Evolutionary conservation across 1,140 invertebrate species (phyloP).

Genomic region (Rhynchophorus ferrugineus): DNA sequence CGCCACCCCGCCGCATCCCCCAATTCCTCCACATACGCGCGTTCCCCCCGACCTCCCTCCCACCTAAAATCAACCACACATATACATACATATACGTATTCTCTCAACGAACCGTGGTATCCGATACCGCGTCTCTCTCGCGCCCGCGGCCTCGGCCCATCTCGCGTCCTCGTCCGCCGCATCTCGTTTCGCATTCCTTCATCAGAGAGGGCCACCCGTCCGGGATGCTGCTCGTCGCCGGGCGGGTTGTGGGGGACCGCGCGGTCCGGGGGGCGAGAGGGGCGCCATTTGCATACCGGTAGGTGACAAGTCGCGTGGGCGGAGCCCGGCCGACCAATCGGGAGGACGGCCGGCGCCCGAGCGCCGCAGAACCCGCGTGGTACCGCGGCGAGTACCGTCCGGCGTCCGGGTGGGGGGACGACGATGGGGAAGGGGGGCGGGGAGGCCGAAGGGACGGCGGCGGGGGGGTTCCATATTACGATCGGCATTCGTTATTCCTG

Average conservation of each 20-base stretch:
- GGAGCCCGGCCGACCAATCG: constrained; percentile 35
- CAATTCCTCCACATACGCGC: neutral
- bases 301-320: constrained; percentile 40
- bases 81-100: neutral
- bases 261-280: constrained; percentile 5
- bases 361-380: constrained; percentile 31
- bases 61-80: neutral
- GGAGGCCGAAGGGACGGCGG: neutral
- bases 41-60: neutral
- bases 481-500: neutral
- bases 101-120: neutral
- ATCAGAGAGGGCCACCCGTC: constrained; percentile 7
- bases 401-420: constrained; percentile 3
- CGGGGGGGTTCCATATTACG: neutral
- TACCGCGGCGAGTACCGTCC: constrained; percentile 32
- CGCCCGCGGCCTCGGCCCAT: neutral
- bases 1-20: neutral
- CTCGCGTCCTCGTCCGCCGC: neutral
- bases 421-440: neutral
- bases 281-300: constrained; percentile 41
- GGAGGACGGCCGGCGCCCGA: constrained; percentile 10
- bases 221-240: constrained; percentile 21
- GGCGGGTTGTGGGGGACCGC: neutral
- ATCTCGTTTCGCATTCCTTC: neutral
- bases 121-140: neutral